Evolutionary conservation across 2,797 vertebrate species (phyloP).

Genomic region (Galaxias olidus): DNA sequence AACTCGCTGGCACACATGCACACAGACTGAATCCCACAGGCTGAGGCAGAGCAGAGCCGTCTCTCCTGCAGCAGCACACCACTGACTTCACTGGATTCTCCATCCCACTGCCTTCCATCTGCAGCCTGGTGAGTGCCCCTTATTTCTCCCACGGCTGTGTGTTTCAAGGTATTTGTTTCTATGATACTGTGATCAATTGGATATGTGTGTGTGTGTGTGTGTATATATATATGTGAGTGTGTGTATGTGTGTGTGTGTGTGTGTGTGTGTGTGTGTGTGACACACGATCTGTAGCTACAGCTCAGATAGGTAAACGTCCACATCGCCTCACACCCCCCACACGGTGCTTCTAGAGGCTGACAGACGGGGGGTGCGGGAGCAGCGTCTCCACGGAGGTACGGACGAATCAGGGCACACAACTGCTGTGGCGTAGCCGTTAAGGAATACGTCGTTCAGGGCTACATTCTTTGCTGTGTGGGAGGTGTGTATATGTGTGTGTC

Average conservation of each 20-base stretch:
- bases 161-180: conserved; percentile 4
- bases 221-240: conserved; percentile 10
- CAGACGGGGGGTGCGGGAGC: too few species aligned
- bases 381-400: too few species aligned
- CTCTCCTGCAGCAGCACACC: conserved; percentile 27
- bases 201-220: conserved; percentile 9
- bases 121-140: conserved; percentile 63
- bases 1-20: conserved; percentile 2
- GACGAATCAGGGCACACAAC: too few species aligned
- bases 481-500: too few species aligned
- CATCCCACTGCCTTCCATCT: conserved; percentile 50
- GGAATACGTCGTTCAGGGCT: too few species aligned
- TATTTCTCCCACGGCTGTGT: conserved; percentile 15
- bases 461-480: too few species aligned
- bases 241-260: conserved; percentile 11
- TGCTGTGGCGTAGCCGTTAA: too few species aligned
- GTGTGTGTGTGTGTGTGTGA: not conserved
- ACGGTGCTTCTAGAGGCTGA: too few species aligned
- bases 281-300: too few species aligned
- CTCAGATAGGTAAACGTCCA: too few species aligned
- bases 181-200: not conserved
- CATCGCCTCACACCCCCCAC: too few species aligned
- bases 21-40: conserved; percentile 14
- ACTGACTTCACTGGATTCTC: conserved; percentile 58
- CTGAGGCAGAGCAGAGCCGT: conserved; percentile 25